Conservation (phyloP, 2,113 vertebrate genomes). For the Pandion haliaetus region DNA sequence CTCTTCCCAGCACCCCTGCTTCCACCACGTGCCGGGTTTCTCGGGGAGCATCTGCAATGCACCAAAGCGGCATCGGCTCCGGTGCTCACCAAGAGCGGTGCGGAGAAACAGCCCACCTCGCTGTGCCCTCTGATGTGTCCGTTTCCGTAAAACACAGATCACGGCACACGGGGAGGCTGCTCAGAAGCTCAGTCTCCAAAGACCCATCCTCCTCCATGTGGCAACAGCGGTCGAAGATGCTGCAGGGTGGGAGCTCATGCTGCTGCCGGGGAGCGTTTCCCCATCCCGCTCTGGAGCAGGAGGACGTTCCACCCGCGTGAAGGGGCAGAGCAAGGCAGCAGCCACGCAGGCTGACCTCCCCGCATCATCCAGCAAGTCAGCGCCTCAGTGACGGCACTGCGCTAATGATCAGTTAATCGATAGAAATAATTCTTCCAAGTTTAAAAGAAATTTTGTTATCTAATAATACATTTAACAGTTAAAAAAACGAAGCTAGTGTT, state of each 20-base stretch:
- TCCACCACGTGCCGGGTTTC: not conserved
- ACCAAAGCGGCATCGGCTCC: not conserved
- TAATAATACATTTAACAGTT: not conserved
- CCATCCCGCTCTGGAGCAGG: accelerated
- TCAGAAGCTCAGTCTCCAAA: not conserved
- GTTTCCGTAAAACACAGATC: not conserved
- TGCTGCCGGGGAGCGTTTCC: not conserved
- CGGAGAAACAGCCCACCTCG: not conserved
- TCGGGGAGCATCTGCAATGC: not conserved
- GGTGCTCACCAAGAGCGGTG: not conserved
- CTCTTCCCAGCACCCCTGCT: slow-evolving; percentile 1
- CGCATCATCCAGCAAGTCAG: accelerated
- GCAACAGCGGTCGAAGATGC: not conserved
- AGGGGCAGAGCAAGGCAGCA: not conserved
- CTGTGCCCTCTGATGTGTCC: not conserved
- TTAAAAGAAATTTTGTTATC: not conserved
- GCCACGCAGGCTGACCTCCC: accelerated
- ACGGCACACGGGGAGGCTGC: not conserved
- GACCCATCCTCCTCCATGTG: not conserved
- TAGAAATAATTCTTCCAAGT: not conserved
- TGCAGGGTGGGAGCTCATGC: not conserved
- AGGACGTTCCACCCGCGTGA: accelerated
- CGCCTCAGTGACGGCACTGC: not conserved
- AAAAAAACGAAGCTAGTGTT: slow-evolving; percentile 5
- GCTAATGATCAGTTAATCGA: not conserved